phyloP scores from a whole-genome alignment of 2,113 vertebrate genomes.

The Sander lucioperca region DNA sequence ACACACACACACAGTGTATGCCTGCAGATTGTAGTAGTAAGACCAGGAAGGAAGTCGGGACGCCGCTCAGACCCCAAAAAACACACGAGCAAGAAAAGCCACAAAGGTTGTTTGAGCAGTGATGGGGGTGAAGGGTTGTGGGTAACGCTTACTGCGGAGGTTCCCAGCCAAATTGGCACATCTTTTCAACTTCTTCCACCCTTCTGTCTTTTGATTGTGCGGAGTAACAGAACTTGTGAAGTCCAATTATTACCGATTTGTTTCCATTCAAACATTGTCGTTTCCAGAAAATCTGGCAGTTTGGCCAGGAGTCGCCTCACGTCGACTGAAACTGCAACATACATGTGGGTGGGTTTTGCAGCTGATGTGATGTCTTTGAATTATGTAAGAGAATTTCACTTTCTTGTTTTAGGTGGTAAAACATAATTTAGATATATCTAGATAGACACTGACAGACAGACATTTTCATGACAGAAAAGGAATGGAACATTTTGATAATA shows the following conservation, averaged over 20 bases:
- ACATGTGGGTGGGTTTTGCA: background rate
- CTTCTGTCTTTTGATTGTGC: conserved; percentile 42
- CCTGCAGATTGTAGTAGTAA: conserved; percentile 29
- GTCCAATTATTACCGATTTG: conserved; percentile 23
- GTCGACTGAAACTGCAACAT: background rate
- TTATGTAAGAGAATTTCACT: background rate
- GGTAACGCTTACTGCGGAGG: conserved; percentile 67
- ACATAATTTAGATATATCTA: background rate
- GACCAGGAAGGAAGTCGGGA: conserved; percentile 5
- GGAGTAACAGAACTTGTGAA: conserved; percentile 9
- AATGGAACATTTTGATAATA: background rate
- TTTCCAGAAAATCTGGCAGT: background rate
- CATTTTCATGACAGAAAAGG: background rate
- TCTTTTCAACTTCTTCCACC: conserved; percentile 55
- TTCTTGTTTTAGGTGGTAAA: background rate
- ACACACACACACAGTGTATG: background rate
- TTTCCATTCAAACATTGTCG: conserved; percentile 8
- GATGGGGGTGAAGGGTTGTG: conserved; percentile 74
- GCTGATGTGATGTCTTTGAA: background rate
- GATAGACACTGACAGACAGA: background rate
- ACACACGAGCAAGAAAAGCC: conserved; percentile 21
- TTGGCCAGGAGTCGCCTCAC: background rate
- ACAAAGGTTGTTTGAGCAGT: conserved; percentile 75
- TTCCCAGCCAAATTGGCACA: conserved; percentile 74
- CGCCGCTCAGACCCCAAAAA: background rate